Percentiles rank a stretch among this genome's conserved stretches.
These are phyloP conservation scores for Catajapyx aquilonaris DNA, from an alignment of 1,140 invertebrate species.

Conservation along the genomic window DNA sequence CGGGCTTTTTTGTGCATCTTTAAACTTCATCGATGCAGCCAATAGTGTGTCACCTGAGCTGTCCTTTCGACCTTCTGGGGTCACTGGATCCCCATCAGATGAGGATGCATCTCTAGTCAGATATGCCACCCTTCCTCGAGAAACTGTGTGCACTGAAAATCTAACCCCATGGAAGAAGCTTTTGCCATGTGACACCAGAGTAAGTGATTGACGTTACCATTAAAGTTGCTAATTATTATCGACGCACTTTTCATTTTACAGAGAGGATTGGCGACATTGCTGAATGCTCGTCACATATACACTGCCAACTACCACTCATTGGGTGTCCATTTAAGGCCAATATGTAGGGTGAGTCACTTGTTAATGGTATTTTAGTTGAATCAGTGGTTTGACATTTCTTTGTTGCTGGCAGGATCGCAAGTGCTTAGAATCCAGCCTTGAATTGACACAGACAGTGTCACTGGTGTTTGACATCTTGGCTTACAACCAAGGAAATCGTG, in stretches of 20 bases:
- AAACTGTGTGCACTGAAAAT: conserved; percentile 97
- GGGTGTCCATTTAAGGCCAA: conserved; percentile 57
- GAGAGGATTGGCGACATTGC: conserved; percentile 58
- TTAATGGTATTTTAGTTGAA: background rate
- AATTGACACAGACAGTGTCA: conserved; percentile 62
- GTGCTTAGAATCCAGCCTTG: conserved; percentile 42
- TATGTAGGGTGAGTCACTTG: conserved; percentile 35
- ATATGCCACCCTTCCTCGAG: conserved; percentile 74
- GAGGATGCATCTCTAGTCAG: conserved; percentile 35
- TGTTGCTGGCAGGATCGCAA: conserved; percentile 20
- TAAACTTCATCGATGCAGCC: conserved; percentile 84
- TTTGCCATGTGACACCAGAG: conserved; percentile 70
- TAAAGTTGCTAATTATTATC: background rate
- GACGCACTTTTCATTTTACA: conserved; percentile 18
- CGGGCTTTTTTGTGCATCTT: conserved; percentile 82
- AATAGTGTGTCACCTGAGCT: conserved; percentile 68
- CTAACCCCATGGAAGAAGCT: conserved; percentile 95
- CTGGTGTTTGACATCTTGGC: conserved; percentile 54
- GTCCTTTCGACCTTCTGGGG: conserved; percentile 55
- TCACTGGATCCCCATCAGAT: conserved; percentile 22
- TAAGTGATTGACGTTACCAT: conserved; percentile 13
- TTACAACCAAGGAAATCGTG: conserved; percentile 20
- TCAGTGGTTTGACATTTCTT: conserved; percentile 5
- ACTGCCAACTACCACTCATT: conserved; percentile 86
- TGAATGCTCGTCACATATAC: conserved; percentile 80